phyloP scores from a whole-genome alignment of 2,113 vertebrate species.

The Hystrix brachyura region DNA sequence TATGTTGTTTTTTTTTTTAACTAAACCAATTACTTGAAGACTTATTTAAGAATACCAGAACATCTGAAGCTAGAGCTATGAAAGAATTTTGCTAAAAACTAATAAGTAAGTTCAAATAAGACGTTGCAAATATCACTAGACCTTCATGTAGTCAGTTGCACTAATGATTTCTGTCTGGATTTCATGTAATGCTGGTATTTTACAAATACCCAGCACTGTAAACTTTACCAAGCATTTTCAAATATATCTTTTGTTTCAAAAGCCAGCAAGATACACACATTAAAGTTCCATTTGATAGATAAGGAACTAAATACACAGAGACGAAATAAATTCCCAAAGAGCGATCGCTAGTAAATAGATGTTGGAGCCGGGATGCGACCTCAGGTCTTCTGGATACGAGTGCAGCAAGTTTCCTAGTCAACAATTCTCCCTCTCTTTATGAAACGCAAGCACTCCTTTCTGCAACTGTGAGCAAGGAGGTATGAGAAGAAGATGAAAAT shows the following conservation, averaged over 20 bases:
- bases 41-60: constrained; percentile 10
- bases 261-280: background rate
- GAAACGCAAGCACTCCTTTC: constrained; percentile 5
- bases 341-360: background rate
- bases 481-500: background rate
- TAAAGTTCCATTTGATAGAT: background rate
- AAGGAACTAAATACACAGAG: background rate
- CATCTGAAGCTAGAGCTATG: background rate
- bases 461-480: background rate
- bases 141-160: background rate
- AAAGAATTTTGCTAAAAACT: constrained; percentile 37
- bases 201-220: background rate
- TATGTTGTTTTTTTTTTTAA: background rate
- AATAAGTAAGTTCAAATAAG: constrained; percentile 6
- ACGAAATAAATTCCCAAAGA: background rate
- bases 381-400: background rate
- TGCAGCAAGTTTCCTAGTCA: background rate
- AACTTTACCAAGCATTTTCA: constrained; percentile 9
- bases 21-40: constrained; percentile 39
- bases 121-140: background rate
- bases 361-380: background rate
- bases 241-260: background rate
- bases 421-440: background rate
- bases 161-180: background rate
- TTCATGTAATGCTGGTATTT: background rate